These are phyloP conservation scores for Hymenopus coronatus DNA, from an alignment of 2,888 invertebrate genomes.

Conservation along the genomic window DNA sequence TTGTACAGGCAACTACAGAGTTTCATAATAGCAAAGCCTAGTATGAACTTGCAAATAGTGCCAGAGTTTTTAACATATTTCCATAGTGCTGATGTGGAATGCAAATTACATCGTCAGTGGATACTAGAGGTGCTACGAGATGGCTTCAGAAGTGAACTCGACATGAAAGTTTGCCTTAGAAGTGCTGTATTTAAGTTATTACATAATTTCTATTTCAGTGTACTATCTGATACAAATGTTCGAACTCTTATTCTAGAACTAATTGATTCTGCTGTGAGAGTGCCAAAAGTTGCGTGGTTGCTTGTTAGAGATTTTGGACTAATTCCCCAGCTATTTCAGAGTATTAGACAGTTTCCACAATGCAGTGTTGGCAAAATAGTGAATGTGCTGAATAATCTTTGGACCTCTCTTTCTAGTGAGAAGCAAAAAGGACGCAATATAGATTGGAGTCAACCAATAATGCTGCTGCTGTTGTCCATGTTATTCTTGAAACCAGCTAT, in stretches of 20 bases:
- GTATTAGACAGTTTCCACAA: slow-evolving; percentile 40
- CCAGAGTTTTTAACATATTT: slow-evolving; percentile 86
- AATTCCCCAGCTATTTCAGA: slow-evolving; percentile 63
- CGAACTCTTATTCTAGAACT: slow-evolving; percentile 59
- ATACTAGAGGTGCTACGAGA: slow-evolving; percentile 72
- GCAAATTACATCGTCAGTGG: slow-evolving; percentile 64
- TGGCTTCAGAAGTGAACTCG: slow-evolving; percentile 71
- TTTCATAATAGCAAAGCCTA: slow-evolving; percentile 74
- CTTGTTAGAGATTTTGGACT: slow-evolving; percentile 63
- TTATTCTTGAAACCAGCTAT: slow-evolving; percentile 19
- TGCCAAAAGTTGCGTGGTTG: slow-evolving; percentile 64
- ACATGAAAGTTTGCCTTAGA: slow-evolving; percentile 70
- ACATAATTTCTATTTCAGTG: slow-evolving; percentile 65
- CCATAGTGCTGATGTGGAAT: slow-evolving; percentile 23
- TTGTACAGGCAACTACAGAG: slow-evolving; percentile 76
- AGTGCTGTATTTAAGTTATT: slow-evolving; percentile 75
- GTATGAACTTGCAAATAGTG: slow-evolving; percentile 72
- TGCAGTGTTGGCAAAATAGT: slow-evolving; percentile 32
- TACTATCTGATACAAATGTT: slow-evolving; percentile 59
- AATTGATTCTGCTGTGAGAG: slow-evolving; percentile 59
- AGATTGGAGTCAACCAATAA: not conserved
- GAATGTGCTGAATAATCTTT: not conserved
- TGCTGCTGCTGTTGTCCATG: slow-evolving; percentile 28
- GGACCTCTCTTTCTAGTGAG: not conserved
- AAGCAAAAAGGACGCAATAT: not conserved